A percentile compares a stretch with the other conserved stretches of the same genome.
Evolutionary conservation across 1,140 invertebrate genomes (phyloP).

Genomic region (Luehdorfia chinensis): DNA sequence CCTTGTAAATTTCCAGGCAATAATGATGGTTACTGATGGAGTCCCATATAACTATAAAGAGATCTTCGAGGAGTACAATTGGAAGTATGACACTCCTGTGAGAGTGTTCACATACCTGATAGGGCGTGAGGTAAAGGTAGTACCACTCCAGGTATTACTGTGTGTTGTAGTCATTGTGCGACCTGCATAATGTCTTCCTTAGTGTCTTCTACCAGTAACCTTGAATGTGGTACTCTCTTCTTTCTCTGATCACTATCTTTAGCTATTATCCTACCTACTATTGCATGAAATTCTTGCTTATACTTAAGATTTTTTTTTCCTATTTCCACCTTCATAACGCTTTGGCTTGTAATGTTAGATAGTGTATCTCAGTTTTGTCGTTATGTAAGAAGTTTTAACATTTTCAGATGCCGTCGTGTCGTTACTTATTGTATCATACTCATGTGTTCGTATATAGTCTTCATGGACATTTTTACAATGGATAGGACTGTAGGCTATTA

Average conservation of each 20-base stretch:
- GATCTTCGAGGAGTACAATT: slow-evolving; percentile 94
- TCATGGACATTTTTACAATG: too few relatives aligned
- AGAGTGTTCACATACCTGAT: slow-evolving; percentile 98
- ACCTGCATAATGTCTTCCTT: slow-evolving; percentile 72
- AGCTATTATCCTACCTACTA: slow-evolving; percentile 18
- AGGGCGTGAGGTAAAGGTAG: slow-evolving; percentile 88
- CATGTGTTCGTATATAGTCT: neutral
- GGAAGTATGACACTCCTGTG: slow-evolving; percentile 87
- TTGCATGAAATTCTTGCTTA: slow-evolving; percentile 25
- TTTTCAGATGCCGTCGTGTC: neutral
- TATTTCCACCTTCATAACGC: slow-evolving; percentile 39
- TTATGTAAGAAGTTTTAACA: neutral
- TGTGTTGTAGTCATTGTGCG: slow-evolving; percentile 74
- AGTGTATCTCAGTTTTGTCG: neutral
- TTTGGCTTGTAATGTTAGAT: slow-evolving; percentile 32
- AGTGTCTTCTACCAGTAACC: slow-evolving; percentile 63
- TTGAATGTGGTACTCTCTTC: slow-evolving; percentile 66
- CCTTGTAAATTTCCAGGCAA: slow-evolving; percentile 85
- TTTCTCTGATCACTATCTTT: slow-evolving; percentile 33
- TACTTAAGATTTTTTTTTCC: slow-evolving; percentile 20
- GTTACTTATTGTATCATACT: neutral
- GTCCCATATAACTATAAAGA: slow-evolving; percentile 95
- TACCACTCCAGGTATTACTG: slow-evolving; percentile 76
- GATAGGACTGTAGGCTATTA: slow-evolving; percentile 15
- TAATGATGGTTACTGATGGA: slow-evolving; percentile 99